Base-by-base conservation (phyloP, 1,140 invertebrate genomes). In the Diachasmimorpha longicaudata region DNA sequence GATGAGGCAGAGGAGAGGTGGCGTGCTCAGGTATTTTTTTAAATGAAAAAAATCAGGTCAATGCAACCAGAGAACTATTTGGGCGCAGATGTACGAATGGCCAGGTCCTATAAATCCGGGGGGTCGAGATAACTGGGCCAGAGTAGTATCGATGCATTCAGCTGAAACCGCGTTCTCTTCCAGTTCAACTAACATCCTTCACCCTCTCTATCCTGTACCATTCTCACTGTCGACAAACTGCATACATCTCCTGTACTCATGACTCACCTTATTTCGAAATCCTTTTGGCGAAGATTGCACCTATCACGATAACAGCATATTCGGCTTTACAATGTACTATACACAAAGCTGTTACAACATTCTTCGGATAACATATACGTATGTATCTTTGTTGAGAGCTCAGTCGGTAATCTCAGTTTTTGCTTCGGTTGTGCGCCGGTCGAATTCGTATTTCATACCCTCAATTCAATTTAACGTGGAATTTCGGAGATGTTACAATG, bases 111-210 rank as follows among this genome's bases (percentile, higher is more conserved):
- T 83, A 82, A 84, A 84, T 84, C 78, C 80, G 67, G 69, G 69
- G 19, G 63, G 39, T 66, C 72, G 55, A 77, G 77, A 77, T 77
- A 84, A 83, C 80, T 82, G 77, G 81, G 81, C 79, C 82, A 81
- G 70, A 77, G 74, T 81, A 75, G 74, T 83, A 83, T 83, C 83
- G 80, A 83, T 83, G 83, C 80, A 83, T 81, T 82, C 79, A 76
- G 76, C 70, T 44, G 78, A 81, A 81, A 82, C 72, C 75, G 63
- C 44, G 37, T 76, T 58, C 80, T 75, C 76, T 79, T 76, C 76
- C 70, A 79, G 55, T 77, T 79, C 77, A 55, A 70, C 52, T 63
- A 25, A n/a, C 44, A 79, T 71, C 72, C 39, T 42, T 42, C 39
- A 31, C 39, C 39, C 69, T 71, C 66, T 44, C 23, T 72, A 48